Conservation (phyloP, 2,113 vertebrate genomes). For the Passer domesticus region DNA sequence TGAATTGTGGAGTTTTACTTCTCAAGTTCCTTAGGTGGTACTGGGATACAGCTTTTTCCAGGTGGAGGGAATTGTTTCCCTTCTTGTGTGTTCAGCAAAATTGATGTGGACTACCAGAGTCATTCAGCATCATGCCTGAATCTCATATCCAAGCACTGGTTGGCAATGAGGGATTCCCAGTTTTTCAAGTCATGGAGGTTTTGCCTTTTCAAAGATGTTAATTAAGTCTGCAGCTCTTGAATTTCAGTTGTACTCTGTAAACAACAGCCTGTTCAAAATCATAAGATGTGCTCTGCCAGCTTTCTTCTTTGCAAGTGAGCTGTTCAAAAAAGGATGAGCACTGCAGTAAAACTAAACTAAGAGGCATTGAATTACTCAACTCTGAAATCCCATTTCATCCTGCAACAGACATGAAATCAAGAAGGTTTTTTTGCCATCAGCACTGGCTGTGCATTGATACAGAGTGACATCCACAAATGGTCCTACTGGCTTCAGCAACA, state of each 20-base stretch:
- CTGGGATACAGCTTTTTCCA: background rate
- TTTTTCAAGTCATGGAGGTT: background rate
- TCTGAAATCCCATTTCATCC: background rate
- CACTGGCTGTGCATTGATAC: background rate
- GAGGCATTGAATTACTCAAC: background rate
- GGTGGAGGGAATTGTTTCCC: background rate
- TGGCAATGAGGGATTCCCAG: background rate
- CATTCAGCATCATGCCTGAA: background rate
- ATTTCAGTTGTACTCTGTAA: slow-evolving; percentile 19
- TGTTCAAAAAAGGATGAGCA: background rate
- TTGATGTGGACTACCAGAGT: background rate
- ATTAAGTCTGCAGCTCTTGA: slow-evolving; percentile 2
- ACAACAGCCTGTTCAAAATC: background rate
- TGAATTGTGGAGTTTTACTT: background rate
- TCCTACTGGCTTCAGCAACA: background rate
- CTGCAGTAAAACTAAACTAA: background rate
- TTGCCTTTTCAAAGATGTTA: slow-evolving; percentile 5
- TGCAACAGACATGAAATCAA: background rate
- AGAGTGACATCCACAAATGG: background rate
- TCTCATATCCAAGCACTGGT: background rate
- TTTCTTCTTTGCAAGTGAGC: background rate
- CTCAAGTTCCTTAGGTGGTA: background rate
- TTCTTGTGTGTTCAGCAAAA: background rate
- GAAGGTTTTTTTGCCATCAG: background rate
- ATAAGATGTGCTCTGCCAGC: background rate